These are phyloP conservation scores for Ataeniobius toweri DNA, from an alignment of 2,797 vertebrate species.

Conservation along the genomic window DNA sequence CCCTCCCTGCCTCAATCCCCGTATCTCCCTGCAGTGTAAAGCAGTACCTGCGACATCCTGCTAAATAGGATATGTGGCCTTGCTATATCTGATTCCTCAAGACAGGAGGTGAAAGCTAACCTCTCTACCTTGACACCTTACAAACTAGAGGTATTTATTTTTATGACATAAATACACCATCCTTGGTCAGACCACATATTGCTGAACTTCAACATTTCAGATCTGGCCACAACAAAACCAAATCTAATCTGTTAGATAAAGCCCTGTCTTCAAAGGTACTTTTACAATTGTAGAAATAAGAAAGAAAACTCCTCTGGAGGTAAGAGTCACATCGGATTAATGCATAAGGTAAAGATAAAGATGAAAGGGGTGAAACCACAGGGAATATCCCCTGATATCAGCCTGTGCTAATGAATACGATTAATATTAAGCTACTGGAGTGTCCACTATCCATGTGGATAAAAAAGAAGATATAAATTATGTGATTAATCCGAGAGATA, in stretches of 20 bases:
- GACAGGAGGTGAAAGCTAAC: constrained; percentile 66
- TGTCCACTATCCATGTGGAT: constrained; percentile 69
- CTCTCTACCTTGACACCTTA: constrained; percentile 56
- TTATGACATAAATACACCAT: constrained; percentile 54
- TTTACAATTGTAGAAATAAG: constrained; percentile 26
- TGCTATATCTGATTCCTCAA: constrained; percentile 67
- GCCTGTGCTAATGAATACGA: constrained; percentile 76
- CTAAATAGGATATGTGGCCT: constrained; percentile 70
- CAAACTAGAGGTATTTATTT: constrained; percentile 60
- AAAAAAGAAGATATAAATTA: constrained; percentile 48
- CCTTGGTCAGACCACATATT: constrained; percentile 45
- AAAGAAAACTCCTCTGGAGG: constrained; percentile 48
- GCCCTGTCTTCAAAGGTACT: constrained; percentile 34
- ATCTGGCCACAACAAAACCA: constrained; percentile 31
- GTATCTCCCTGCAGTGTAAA: constrained; percentile 57
- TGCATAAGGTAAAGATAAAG: constrained; percentile 71
- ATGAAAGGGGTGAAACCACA: constrained; percentile 61
- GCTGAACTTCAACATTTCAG: constrained; percentile 38
- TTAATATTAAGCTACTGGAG: constrained; percentile 73
- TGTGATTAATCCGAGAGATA: constrained; percentile 39
- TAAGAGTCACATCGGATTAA: constrained; percentile 74
- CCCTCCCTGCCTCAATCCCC: constrained; percentile 13
- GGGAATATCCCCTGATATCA: constrained; percentile 72
- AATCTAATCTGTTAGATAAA: constrained; percentile 31
- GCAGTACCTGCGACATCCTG: constrained; percentile 67